Evolutionary conservation across 2,797 vertebrate species (phyloP), one percentile per base, ranked within the genome.

Genomic region (Chrysocyon brachyurus): DNA sequence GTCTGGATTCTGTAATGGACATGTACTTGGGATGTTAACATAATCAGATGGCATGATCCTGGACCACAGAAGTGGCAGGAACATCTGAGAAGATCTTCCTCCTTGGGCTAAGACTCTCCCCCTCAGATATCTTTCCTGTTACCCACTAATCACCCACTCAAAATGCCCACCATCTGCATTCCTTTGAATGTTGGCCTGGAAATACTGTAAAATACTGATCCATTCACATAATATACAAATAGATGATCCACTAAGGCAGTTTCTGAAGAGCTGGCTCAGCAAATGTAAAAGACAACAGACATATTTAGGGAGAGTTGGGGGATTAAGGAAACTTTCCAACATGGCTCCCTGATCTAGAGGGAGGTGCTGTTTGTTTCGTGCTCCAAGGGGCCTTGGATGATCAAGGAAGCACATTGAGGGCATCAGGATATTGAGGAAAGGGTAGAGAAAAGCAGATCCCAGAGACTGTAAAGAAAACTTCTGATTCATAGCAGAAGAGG

Each of bases 121-220:
- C 26, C 64, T 72, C 33, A 56, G n/a, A 46, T 54, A 52, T 11
- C 28, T 33, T 31, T 94, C 33, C 40, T 66, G 73, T 31, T n/a
- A 22, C 31, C 52, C 61, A 33, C 36, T 24, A 78, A 52, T 66
- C 70, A 24, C 46, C 49, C 56, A 14, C n/a, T 89, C 63, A 64
- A 54, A 75, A 92, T 87, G 54, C n/a, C 61, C 15, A 73, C 54
- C 73, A 68, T 84, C 33, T 81, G 33, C 52, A 64, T 77, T 79
- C 59, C 66, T 93, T 90, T 93, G 70, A 93, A 52, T 46, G 36
- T 73, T 75, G 59, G 61, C 72, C 26, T 77, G 31, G 87, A 93
- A 91, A 68, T 61, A n/a, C 56, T 68, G 17, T 84, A 73, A 88
- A 83, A 87, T 66, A 61, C 28, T 31, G 26, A 54, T 61, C 24